Percentiles rank a stretch among this genome's conserved stretches.
phyloP scores from a whole-genome alignment of 1,140 invertebrate genomes.

The Nasonia longicornis region DNA sequence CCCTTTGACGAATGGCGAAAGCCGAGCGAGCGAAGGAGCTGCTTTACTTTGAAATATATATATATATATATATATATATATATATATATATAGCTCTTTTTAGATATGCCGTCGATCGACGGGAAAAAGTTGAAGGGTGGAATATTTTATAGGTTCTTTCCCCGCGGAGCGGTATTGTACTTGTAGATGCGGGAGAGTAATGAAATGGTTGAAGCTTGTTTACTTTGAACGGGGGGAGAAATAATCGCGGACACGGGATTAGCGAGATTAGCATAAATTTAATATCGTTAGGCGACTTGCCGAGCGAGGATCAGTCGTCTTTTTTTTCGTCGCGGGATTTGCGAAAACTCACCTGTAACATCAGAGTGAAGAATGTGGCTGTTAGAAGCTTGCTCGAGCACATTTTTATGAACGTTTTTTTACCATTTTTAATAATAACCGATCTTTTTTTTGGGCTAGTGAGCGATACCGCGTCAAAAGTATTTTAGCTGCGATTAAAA shows the following conservation, averaged over 20 bases:
- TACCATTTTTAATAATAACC: no score
- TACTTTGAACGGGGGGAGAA: not conserved
- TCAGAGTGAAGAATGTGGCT: not conserved
- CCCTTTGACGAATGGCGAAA: not conserved
- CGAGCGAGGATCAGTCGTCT: not conserved
- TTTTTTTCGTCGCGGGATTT: not conserved
- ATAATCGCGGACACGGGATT: not conserved
- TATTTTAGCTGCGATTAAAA: no score
- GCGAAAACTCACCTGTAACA: not conserved
- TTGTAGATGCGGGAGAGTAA: not conserved
- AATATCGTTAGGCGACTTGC: not conserved
- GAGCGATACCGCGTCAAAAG: no score
- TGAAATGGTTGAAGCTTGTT: not conserved
- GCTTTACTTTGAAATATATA: not conserved
- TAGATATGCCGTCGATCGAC: not conserved
- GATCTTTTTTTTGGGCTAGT: no score
- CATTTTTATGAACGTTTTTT: no score
- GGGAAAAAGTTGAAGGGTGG: not conserved
- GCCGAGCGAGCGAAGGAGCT: not conserved
- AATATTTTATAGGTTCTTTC: not conserved
- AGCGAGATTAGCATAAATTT: slow-evolving; percentile 1
- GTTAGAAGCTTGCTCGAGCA: not conserved
- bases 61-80: not conserved
- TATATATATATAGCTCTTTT: not conserved
- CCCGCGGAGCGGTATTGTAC: not conserved